Evolutionary conservation across 2,113 vertebrate species (phyloP).

Genomic region (Callionymus lyra): DNA sequence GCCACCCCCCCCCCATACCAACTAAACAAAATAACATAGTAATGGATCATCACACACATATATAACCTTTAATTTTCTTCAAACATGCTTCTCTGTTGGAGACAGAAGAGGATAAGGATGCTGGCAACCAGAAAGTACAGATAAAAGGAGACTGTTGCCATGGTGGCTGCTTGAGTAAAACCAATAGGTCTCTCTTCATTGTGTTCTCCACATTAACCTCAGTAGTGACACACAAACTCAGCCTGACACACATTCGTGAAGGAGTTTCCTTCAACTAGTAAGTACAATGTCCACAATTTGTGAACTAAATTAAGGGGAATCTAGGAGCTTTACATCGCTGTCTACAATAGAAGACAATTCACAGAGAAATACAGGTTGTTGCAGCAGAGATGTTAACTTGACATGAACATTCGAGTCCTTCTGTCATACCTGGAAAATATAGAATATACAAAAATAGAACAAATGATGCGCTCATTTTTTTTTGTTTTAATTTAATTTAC

Average conservation of each 20-base stretch:
- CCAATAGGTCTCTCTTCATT: not conserved
- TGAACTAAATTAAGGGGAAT: no score
- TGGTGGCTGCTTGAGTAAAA: slow-evolving; percentile 12
- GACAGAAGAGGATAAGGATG: slow-evolving; percentile 9
- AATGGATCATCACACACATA: not conserved
- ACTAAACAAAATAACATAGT: not conserved
- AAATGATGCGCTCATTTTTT: no score
- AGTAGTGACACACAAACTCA: not conserved
- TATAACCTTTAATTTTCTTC: slow-evolving; percentile 9
- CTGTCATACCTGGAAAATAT: no score
- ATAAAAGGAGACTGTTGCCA: slow-evolving; percentile 35
- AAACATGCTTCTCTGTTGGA: slow-evolving; percentile 24
- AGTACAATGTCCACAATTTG: no score
- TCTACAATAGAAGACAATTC: no score
- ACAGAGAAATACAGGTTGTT: no score
- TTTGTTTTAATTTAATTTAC: no score
- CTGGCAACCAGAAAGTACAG: slow-evolving; percentile 11
- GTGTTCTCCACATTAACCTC: slow-evolving; percentile 2
- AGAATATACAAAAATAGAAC: no score
- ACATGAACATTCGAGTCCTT: no score
- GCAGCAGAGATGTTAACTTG: no score
- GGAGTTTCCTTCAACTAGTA: not conserved
- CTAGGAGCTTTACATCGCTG: no score
- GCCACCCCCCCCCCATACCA: not conserved
- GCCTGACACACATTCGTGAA: no score